Conservation (phyloP, 2,888 invertebrate genomes). For the Saturnia pavonia region DNA sequence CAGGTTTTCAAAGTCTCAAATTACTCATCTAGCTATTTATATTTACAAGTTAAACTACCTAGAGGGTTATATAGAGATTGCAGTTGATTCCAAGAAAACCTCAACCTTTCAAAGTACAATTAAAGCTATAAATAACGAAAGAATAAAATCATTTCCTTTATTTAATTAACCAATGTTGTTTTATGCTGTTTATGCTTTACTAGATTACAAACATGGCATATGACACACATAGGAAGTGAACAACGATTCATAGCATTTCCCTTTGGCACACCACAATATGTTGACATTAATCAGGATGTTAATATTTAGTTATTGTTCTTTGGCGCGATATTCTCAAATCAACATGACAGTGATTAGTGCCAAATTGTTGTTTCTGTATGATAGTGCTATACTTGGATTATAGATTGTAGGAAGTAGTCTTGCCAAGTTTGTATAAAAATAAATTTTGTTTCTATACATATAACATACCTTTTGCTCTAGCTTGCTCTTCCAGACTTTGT, state of each 20-base stretch:
- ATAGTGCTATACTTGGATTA: neutral
- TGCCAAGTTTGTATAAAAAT: neutral
- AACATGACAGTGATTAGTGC: neutral
- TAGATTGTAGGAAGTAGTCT: neutral
- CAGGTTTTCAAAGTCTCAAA: too few relatives aligned
- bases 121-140: too few relatives aligned
- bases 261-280: neutral
- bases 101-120: too few relatives aligned
- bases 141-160: too few relatives aligned
- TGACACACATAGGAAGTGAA: too few relatives aligned
- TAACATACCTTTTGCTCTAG: conserved; percentile 83
- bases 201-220: neutral
- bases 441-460: neutral
- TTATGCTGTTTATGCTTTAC: neutral
- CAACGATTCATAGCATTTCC: neutral
- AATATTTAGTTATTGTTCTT: neutral
- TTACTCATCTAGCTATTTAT: too few relatives aligned
- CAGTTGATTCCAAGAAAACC: too few relatives aligned
- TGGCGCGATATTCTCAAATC: neutral
- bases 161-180: too few relatives aligned
- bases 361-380: neutral
- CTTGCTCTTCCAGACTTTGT: conserved; percentile 87
- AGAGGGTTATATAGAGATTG: too few relatives aligned
- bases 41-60: too few relatives aligned
- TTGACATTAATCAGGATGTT: neutral